A percentile compares a stretch with the other conserved stretches of the same genome.
Evolutionary conservation across 1,140 invertebrate genomes (phyloP).

Genomic region (Drosophila leontia): DNA sequence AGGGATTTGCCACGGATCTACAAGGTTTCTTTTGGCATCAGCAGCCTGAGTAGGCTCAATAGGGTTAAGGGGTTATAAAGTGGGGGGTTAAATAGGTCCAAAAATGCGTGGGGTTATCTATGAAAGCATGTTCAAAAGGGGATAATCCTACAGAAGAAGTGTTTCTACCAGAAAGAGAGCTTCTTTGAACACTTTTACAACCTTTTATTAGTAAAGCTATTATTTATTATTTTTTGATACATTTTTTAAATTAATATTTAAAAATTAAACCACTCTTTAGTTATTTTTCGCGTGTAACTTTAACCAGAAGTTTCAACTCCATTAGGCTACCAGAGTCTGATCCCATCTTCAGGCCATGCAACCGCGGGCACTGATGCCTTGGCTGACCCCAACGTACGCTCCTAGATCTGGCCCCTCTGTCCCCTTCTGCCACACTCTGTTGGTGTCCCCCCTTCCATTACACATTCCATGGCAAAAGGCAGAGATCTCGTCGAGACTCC

Average conservation of each 20-base stretch:
- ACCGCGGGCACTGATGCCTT: conserved; percentile 53
- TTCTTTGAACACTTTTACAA: neutral
- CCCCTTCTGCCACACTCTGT: neutral
- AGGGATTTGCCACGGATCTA: conserved; percentile 81
- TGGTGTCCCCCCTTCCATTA: conserved; percentile 35
- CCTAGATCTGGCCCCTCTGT: conserved; percentile 33
- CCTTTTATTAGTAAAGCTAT: too few relatives aligned
- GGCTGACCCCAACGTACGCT: conserved; percentile 73
- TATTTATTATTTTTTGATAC: too few relatives aligned
- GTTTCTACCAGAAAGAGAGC: neutral
- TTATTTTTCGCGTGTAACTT: conserved; percentile 34
- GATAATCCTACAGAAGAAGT: neutral
- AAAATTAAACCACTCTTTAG: neutral
- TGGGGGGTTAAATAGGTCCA: neutral
- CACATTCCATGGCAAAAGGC: conserved; percentile 64
- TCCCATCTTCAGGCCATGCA: conserved; percentile 51
- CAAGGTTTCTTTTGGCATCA: conserved; percentile 57
- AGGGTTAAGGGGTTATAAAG: conserved; percentile 6
- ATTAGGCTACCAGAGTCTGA: conserved; percentile 56
- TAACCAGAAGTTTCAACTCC: conserved; percentile 46
- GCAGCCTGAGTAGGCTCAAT: conserved; percentile 21
- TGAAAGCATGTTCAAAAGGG: neutral
- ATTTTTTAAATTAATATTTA: neutral
- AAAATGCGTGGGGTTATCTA: conserved; percentile 5
- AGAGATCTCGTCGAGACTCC: conserved; percentile 29